phyloP scores from a whole-genome alignment of 2,113 vertebrate genomes.

The Chionis minor region DNA sequence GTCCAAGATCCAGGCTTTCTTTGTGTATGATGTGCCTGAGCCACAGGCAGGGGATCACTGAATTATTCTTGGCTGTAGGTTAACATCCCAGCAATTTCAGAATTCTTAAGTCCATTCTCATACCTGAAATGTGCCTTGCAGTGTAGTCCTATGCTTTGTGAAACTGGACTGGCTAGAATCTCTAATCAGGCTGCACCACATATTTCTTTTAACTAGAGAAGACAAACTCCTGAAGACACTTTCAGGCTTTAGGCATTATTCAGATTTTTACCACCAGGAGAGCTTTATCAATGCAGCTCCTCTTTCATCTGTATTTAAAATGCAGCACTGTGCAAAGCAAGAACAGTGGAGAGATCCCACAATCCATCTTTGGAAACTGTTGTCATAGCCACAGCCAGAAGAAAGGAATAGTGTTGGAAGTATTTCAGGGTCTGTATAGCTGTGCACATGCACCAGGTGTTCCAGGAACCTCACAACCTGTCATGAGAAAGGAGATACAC shows the following conservation, averaged over 20 bases:
- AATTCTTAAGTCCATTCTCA: neutral
- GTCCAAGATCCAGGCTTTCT: neutral
- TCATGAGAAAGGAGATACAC: neutral
- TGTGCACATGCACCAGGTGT: neutral
- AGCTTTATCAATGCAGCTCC: constrained; percentile 27
- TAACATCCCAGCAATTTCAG: neutral
- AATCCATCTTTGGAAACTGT: neutral
- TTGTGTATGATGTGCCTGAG: neutral
- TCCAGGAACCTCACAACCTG: neutral
- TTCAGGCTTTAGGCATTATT: constrained; percentile 22
- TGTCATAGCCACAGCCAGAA: neutral
- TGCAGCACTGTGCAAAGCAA: neutral
- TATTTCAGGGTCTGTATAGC: neutral
- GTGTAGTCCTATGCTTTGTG: neutral
- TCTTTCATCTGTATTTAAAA: neutral
- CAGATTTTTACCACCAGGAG: neutral
- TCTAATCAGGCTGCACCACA: neutral
- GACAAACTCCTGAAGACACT: neutral
- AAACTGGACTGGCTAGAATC: neutral
- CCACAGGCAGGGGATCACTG: neutral
- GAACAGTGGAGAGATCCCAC: neutral
- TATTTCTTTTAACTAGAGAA: neutral
- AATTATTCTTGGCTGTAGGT: neutral
- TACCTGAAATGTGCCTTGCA: neutral
- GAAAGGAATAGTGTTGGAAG: constrained; percentile 15